phyloP scores from a whole-genome alignment of 2,888 invertebrate genomes.

The Bombylius discolor region DNA sequence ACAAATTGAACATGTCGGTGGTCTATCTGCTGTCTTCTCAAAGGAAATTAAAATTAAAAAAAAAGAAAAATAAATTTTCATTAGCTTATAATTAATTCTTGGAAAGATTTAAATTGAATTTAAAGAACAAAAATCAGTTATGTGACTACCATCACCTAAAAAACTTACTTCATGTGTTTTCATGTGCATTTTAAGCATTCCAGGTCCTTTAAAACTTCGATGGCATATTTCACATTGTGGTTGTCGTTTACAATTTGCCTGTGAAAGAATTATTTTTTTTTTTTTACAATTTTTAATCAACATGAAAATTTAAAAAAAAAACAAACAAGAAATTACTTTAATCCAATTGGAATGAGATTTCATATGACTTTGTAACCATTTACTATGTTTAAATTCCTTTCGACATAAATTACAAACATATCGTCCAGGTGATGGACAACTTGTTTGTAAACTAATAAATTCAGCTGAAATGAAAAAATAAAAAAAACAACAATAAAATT shows the following conservation, averaged over 20 bases:
- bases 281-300: no score
- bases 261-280: conserved; percentile 1
- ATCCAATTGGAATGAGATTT: conserved; percentile 51
- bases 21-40: conserved; percentile 40
- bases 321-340: conserved; percentile 25
- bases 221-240: conserved; percentile 48
- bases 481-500: background rate
- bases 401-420: conserved; percentile 50
- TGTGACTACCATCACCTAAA: no score
- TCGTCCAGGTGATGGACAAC: conserved; percentile 43
- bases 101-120: no score
- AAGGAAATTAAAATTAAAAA: no score
- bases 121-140: no score
- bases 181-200: conserved; percentile 55
- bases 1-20: conserved; percentile 48
- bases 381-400: conserved; percentile 48
- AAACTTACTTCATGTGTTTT: conserved; percentile 41
- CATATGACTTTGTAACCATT: conserved; percentile 50
- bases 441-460: conserved; percentile 39
- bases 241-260: conserved; percentile 51
- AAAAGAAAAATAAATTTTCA: background rate
- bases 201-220: conserved; percentile 50
- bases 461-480: conserved; percentile 23
- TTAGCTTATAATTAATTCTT: no score
- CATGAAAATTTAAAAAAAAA: no score